Base-by-base conservation (phyloP, 2,113 vertebrate species). In the Apaloderma vittatum region DNA sequence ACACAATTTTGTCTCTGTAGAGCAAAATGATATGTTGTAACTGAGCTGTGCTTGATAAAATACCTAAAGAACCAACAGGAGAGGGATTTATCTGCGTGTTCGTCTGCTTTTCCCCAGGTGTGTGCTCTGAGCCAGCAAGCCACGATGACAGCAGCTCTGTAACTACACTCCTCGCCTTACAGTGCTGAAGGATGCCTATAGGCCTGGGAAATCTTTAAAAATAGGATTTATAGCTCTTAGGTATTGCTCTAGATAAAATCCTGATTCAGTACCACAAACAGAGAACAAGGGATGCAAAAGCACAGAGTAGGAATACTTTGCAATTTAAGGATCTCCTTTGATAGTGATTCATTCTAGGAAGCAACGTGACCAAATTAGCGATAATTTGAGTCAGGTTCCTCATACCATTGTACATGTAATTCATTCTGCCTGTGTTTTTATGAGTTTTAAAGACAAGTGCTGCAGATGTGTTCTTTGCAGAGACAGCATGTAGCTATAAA, bases 21-120 rank as follows among this genome's bases (percentile, higher is more conserved):
- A 66, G 59, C 27, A 76, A 96, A 86, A 90, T 80, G 8, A 30
- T 88, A 13, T 63, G 59, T 63, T 80, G 71, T n/a, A 55, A 52
- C 51, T 70, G 79, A 91, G 45, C 79, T 40, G 23, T 61, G 65
- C 49, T 90, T 92, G 61, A 86, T 61, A 68, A 92, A 93, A 92
- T n/a, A 55, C 26, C 65, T 24, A 45, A 80, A 92, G 72, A 71
- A 40, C 9, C 58, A 61, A 24, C 2, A 13, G 48, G 59, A 83
- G 80, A 76, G 34, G 58, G 51, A 83, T 83, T 83, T 84, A 17
- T 73, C 43, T 67, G 68, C 15, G 27, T 70, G 21, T 59, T 7
- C 2, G 5, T 76, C 46, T 90, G 20, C 55, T 90, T 57, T 90
- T 66, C 37, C 12, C 8, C 45, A 34, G 4, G 3, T 61, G 26